These are phyloP conservation scores for Clostera curtula DNA, from an alignment of 2,888 invertebrate genomes.

Conservation along the genomic window DNA sequence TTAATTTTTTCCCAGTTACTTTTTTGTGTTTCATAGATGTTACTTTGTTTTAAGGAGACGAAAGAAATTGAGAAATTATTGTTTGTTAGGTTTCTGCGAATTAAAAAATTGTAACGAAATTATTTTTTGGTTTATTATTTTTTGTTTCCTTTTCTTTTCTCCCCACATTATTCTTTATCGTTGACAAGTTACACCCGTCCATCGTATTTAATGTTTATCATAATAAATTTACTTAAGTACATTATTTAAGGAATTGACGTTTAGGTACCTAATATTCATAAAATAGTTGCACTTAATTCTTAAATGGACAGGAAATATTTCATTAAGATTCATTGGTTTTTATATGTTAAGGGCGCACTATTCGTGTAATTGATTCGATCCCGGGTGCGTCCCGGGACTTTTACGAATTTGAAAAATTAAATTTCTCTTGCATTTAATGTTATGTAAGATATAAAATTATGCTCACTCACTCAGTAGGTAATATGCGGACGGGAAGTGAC, in stretches of 20 bases:
- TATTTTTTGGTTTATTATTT: conserved; percentile 57
- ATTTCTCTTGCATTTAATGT: conserved; percentile 54
- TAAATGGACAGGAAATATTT: conserved; percentile 54
- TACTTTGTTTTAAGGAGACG: conserved; percentile 74
- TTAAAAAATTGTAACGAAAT: conserved; percentile 74
- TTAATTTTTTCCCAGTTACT: conserved; percentile 65
- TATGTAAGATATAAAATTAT: conserved; percentile 48
- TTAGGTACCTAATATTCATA: conserved; percentile 60
- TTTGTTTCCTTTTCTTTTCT: conserved; percentile 32
- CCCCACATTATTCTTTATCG: conserved; percentile 34
- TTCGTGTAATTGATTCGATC: conserved; percentile 32
- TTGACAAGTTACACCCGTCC: conserved; percentile 74
- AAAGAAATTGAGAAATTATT: conserved; percentile 68
- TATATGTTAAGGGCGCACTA: conserved; percentile 61
- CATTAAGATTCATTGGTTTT: conserved; percentile 56
- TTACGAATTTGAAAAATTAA: conserved; percentile 58
- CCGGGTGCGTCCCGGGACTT: conserved; percentile 32
- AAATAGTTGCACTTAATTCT: conserved; percentile 65
- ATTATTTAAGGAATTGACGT: conserved; percentile 64
- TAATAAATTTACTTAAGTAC: conserved; percentile 52
- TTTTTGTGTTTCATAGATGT: conserved; percentile 76
- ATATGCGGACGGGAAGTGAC: conserved; percentile 22
- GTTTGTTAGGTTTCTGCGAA: conserved; percentile 76
- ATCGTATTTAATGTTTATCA: conserved; percentile 69
- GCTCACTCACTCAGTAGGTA: conserved; percentile 53